These are phyloP conservation scores for Callyntrura guangdongensis DNA, from an alignment of 2,888 invertebrate species.

Conservation along the genomic window DNA sequence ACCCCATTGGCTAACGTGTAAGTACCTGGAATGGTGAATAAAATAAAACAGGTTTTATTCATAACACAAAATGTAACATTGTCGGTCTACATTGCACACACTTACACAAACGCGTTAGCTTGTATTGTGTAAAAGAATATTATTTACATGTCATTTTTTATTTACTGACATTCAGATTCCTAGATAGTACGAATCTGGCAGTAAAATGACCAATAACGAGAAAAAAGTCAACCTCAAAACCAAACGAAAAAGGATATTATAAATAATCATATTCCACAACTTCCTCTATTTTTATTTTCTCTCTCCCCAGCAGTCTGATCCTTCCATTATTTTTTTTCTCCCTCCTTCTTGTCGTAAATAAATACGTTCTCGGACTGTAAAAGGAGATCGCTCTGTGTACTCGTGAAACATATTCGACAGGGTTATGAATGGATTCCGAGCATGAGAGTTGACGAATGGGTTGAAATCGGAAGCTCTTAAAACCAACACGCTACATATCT, in stretches of 20 bases:
- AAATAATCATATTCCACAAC: conserved; percentile 6
- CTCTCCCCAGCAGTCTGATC: background rate
- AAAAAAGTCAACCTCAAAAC: background rate
- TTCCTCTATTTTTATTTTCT: conserved; percentile 27
- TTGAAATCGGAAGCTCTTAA: conserved; percentile 76
- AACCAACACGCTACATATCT: conserved; percentile 49
- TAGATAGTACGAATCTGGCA: background rate
- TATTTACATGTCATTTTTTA: background rate
- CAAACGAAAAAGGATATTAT: background rate
- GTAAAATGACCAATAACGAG: conserved; percentile 5
- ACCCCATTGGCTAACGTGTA: conserved; percentile 94
- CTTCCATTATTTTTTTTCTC: conserved; percentile 4
- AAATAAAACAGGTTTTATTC: background rate
- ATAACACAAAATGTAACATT: background rate
- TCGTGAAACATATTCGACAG: conserved; percentile 56
- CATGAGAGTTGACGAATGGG: conserved; percentile 79
- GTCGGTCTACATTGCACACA: no score
- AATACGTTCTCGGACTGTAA: background rate
- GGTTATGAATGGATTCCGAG: conserved; percentile 73
- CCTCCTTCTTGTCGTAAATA: background rate
- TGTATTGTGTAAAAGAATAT: background rate
- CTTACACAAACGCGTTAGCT: background rate
- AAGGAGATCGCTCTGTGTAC: background rate
- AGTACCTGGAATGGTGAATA: conserved; percentile 87
- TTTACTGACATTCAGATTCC: background rate